These are phyloP conservation scores for Morone saxatilis DNA, from an alignment of 2,113 vertebrate species.

Conservation along the genomic window DNA sequence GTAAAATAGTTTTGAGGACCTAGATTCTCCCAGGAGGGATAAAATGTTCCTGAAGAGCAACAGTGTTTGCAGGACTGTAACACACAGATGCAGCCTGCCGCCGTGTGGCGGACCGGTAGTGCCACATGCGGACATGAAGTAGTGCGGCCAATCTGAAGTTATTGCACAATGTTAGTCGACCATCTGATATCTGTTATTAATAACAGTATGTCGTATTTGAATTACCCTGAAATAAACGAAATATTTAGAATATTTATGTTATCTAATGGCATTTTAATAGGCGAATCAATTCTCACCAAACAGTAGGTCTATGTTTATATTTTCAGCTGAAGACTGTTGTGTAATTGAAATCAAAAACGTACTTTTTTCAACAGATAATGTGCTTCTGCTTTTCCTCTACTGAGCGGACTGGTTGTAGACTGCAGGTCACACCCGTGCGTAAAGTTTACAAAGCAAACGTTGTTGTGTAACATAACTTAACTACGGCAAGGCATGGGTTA, in stretches of 20 bases:
- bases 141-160: background rate
- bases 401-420: conserved; percentile 17
- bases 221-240: background rate
- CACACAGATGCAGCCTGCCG: conserved; percentile 37
- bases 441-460: conserved; percentile 79
- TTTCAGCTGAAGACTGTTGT: background rate
- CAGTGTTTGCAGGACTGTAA: background rate
- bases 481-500: conserved; percentile 73
- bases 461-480: conserved; percentile 37
- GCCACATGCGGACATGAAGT: background rate
- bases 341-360: background rate
- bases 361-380: background rate
- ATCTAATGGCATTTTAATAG: background rate
- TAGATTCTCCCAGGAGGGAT: background rate
- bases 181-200: background rate
- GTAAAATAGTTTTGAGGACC: background rate
- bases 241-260: background rate
- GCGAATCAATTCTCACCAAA: background rate
- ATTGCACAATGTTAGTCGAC: background rate
- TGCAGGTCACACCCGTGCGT: conserved; percentile 69
- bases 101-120: conserved; percentile 47
- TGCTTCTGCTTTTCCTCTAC: background rate
- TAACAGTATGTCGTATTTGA: background rate
- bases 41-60: background rate
- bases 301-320: background rate